These are phyloP conservation scores for Drosophila aldrichi DNA, from an alignment of 2,888 invertebrate genomes.

Conservation along the genomic window DNA sequence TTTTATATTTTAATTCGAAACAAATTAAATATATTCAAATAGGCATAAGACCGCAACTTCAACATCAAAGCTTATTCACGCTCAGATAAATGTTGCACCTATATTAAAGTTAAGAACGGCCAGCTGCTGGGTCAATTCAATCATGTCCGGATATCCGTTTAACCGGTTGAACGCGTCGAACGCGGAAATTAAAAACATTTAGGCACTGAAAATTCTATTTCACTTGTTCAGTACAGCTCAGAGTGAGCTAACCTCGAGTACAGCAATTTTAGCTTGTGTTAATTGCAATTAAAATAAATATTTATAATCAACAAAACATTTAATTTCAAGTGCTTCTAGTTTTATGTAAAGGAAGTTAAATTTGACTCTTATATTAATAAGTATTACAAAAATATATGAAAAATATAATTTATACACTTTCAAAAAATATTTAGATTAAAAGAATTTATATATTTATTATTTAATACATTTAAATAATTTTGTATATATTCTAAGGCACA, in stretches of 20 bases:
- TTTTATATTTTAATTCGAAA: too few species aligned
- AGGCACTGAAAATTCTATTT: constrained; percentile 7
- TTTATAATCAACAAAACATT: not conserved
- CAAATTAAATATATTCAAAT: not conserved
- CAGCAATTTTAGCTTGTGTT: not conserved
- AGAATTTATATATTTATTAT: too few species aligned
- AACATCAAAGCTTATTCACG: not conserved
- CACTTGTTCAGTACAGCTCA: not conserved
- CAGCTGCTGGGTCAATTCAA: constrained; percentile 1
- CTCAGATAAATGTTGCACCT: not conserved
- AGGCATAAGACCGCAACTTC: not conserved
- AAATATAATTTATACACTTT: too few species aligned
- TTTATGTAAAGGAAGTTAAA: not conserved
- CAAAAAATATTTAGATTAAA: too few species aligned
- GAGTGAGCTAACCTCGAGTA: not conserved
- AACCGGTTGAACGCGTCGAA: constrained; percentile 1
- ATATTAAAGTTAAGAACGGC: not conserved
- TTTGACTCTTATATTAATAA: too few species aligned
- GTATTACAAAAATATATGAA: too few species aligned
- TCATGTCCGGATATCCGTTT: constrained; percentile 7
- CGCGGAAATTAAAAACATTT: constrained; percentile 15
- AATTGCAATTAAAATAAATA: not conserved
- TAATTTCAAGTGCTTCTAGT: not conserved
- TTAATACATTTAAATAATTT: too few species aligned
- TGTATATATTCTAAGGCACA: not conserved